A percentile compares a stretch with the other conserved stretches of the same genome.
Evolutionary conservation across 2,113 vertebrate species (phyloP).

Genomic region (Polypterus bichir): DNA sequence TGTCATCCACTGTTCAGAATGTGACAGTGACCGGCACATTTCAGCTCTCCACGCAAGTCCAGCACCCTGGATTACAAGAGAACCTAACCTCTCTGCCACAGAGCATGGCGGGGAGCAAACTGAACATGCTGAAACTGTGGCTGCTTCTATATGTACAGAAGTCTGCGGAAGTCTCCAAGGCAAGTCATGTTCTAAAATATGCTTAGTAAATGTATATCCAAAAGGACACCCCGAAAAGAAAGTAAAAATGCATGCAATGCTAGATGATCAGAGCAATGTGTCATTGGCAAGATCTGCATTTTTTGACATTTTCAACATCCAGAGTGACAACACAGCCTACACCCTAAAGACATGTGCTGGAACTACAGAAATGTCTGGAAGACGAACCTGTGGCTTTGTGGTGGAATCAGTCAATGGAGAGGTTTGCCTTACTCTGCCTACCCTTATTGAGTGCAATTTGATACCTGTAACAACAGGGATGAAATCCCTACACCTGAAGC

Average conservation of each 20-base stretch:
- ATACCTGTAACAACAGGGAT: not conserved
- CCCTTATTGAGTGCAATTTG: not conserved
- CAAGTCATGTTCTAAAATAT: not conserved
- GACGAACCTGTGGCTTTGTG: not conserved
- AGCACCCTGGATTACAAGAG: not conserved
- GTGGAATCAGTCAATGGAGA: not conserved
- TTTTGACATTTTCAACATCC: not conserved
- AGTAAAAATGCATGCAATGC: not conserved
- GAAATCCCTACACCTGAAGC: not conserved
- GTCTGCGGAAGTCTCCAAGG: not conserved
- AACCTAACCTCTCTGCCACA: not conserved
- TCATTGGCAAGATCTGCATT: not conserved
- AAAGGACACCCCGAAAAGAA: not conserved
- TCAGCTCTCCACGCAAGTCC: not conserved
- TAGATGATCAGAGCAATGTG: not conserved
- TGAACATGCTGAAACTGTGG: not conserved
- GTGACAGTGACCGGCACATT: not conserved
- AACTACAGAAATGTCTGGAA: not conserved
- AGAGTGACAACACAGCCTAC: not conserved
- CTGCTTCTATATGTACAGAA: not conserved
- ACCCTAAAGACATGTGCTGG: not conserved
- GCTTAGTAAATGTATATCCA: not conserved
- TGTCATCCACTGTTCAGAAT: not conserved
- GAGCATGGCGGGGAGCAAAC: not conserved
- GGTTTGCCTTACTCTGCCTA: not conserved